These are phyloP conservation scores for Xiphophorus hellerii DNA, from an alignment of 2,113 vertebrate species.

Conservation along the genomic window DNA sequence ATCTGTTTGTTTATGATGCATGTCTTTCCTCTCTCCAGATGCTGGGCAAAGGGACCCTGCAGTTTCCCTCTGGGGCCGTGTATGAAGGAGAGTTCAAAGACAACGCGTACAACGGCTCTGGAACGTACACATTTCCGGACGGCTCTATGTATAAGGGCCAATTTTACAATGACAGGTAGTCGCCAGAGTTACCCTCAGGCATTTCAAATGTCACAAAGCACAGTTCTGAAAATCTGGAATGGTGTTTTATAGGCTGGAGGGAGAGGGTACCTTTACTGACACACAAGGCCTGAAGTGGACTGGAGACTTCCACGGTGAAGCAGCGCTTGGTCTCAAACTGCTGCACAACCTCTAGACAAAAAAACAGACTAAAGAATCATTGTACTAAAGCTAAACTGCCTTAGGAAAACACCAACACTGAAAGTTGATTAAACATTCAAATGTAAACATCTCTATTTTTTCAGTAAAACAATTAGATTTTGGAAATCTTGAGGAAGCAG, in stretches of 20 bases:
- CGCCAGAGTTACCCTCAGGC: background rate
- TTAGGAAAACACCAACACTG: background rate
- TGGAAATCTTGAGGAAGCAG: too few relatives aligned
- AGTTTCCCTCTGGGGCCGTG: constrained; percentile 82
- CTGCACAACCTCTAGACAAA: constrained; percentile 73
- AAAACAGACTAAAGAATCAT: background rate
- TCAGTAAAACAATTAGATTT: too few relatives aligned
- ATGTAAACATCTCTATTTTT: too few relatives aligned
- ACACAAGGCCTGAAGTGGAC: constrained; percentile 80
- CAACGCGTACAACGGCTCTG: constrained; percentile 84
- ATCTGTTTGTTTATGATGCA: background rate
- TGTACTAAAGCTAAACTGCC: background rate
- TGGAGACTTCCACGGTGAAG: constrained; percentile 81
- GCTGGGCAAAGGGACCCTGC: constrained; percentile 83
- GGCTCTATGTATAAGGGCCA: constrained; percentile 81
- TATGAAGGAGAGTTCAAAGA: constrained; percentile 88
- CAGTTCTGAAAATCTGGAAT: background rate
- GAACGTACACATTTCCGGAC: constrained; percentile 83
- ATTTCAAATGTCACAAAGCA: background rate
- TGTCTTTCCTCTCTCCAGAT: constrained; percentile 71
- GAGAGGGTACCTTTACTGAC: constrained; percentile 82
- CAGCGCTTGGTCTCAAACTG: constrained; percentile 82
- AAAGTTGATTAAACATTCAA: too few relatives aligned
- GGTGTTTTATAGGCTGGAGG: constrained; percentile 77
- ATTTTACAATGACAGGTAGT: constrained; percentile 85